Evolutionary conservation across 1,140 invertebrate genomes (phyloP).

Genomic region (Drosophila pandora): DNA sequence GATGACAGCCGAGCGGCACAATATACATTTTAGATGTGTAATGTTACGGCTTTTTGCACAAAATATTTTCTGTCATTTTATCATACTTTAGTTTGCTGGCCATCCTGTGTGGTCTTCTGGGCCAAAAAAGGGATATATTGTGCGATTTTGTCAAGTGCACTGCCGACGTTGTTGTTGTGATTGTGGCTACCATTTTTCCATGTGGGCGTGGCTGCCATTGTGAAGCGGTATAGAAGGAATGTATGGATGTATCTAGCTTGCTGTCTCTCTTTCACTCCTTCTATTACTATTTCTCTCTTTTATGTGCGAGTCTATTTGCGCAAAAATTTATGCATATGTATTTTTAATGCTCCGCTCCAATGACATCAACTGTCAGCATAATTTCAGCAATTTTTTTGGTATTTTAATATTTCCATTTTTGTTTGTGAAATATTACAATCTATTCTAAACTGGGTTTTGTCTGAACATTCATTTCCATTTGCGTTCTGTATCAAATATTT

Average conservation of each 20-base stretch:
- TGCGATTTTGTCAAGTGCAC: slow-evolving; percentile 78
- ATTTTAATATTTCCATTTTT: slow-evolving; percentile 32
- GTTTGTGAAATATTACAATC: slow-evolving; percentile 11
- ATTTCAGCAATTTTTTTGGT: slow-evolving; percentile 61
- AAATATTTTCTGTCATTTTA: slow-evolving; percentile 67
- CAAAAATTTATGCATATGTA: slow-evolving; percentile 79
- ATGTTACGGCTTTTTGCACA: slow-evolving; percentile 67
- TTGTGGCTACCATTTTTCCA: slow-evolving; percentile 30
- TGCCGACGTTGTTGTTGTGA: slow-evolving; percentile 40
- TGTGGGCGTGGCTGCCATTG: slow-evolving; percentile 23
- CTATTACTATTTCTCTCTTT: background rate
- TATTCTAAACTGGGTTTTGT: background rate
- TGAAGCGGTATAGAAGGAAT: slow-evolving; percentile 29
- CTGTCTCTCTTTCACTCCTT: background rate
- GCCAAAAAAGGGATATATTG: slow-evolving; percentile 23
- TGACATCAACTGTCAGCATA: slow-evolving; percentile 78
- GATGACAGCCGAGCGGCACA: slow-evolving; percentile 23
- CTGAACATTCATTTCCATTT: background rate
- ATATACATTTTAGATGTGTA: slow-evolving; percentile 38
- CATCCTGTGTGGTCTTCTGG: slow-evolving; percentile 28
- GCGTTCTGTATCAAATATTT: background rate
- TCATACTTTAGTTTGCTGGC: slow-evolving; percentile 55
- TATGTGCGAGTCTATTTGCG: slow-evolving; percentile 58
- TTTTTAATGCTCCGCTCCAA: slow-evolving; percentile 77
- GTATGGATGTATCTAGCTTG: background rate